phyloP scores from a whole-genome alignment of 2,113 vertebrate species.

The Megaceryle torquata region DNA sequence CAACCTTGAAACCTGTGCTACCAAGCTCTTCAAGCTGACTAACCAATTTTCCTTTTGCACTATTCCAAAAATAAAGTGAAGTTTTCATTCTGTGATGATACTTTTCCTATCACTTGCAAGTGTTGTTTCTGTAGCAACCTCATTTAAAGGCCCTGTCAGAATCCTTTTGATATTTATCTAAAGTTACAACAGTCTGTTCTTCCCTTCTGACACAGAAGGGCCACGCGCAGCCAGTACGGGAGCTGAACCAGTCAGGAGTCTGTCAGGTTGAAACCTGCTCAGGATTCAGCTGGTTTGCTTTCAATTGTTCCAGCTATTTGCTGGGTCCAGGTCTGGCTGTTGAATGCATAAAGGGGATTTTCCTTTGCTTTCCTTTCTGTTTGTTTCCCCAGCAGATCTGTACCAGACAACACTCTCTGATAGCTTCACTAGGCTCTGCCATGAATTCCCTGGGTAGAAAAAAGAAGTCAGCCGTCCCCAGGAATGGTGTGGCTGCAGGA shows the following conservation, averaged over 20 bases:
- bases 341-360: neutral
- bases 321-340: neutral
- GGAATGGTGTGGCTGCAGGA: neutral
- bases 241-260: neutral
- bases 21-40: constrained; percentile 6
- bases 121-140: constrained; percentile 20
- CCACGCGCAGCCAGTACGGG: neutral
- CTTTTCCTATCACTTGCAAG: neutral
- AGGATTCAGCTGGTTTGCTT: constrained; percentile 16
- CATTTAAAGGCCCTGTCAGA: constrained; percentile 36
- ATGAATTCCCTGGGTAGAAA: neutral
- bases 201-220: constrained; percentile 16
- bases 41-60: constrained; percentile 23
- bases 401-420: neutral
- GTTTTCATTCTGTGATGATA: constrained; percentile 7
- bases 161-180: constrained; percentile 23
- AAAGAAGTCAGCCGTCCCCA: neutral
- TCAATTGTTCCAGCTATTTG: neutral
- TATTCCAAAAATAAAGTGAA: constrained; percentile 30
- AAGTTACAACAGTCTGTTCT: constrained; percentile 6
- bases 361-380: neutral
- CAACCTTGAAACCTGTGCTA: neutral
- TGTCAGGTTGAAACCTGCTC: neutral
- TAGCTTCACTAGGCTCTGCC: neutral
- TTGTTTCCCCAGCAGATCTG: neutral